phyloP scores from a whole-genome alignment of 2,113 vertebrate species.

The Gobio gobio region DNA sequence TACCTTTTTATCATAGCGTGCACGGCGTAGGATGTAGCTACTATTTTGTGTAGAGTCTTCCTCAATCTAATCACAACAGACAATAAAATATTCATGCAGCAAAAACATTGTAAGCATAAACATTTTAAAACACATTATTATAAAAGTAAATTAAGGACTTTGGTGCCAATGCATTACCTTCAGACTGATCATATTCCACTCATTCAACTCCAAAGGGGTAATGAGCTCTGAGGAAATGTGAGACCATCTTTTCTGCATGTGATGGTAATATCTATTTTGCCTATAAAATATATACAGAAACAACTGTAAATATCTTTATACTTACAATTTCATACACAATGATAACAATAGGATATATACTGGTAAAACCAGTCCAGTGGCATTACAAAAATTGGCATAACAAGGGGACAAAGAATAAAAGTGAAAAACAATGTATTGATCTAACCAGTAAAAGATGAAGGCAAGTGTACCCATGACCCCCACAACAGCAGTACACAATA shows the following conservation, averaged over 20 bases:
- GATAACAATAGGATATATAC: background rate
- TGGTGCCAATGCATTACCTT: conserved; percentile 76
- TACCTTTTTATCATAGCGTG: conserved; percentile 94
- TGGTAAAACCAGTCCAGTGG: background rate
- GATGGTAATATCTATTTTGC: conserved; percentile 82
- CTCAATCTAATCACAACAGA: conserved; percentile 83
- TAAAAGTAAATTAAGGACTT: background rate
- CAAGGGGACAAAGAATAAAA: background rate
- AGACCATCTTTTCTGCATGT: conserved; percentile 84
- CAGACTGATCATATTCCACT: conserved; percentile 82
- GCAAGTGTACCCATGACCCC: conserved; percentile 71
- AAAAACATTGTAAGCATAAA: background rate
- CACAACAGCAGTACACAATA: conserved; percentile 66
- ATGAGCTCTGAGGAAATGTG: conserved; percentile 86
- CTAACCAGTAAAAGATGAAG: conserved; percentile 78
- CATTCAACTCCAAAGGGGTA: conserved; percentile 79
- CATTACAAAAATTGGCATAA: no score
- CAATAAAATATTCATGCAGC: background rate
- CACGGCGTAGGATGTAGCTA: conserved; percentile 78
- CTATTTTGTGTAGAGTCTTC: conserved; percentile 83
- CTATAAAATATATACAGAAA: conserved; percentile 65
- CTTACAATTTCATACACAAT: background rate
- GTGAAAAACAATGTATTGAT: background rate
- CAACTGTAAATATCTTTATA: conserved; percentile 4
- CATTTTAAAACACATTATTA: background rate